A percentile compares a stretch with the other conserved stretches of the same genome.
These are phyloP conservation scores for Acrocera orbiculus DNA, from an alignment of 2,888 invertebrate genomes.

Conservation along the genomic window DNA sequence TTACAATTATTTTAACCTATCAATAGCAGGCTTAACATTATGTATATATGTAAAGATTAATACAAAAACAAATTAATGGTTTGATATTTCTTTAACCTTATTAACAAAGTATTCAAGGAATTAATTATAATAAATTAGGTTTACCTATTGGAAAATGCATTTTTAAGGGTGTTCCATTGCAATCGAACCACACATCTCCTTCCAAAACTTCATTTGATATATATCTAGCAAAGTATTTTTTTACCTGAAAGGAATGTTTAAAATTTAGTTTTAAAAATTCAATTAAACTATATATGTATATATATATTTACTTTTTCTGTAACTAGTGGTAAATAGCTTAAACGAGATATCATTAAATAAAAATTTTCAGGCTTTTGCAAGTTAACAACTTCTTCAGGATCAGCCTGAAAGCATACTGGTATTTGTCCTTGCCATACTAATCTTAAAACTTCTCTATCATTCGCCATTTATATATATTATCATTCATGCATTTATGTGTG, in stretches of 20 bases:
- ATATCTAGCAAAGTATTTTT: slow-evolving; percentile 71
- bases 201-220: slow-evolving; percentile 66
- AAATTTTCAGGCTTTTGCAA: slow-evolving; percentile 82
- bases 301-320: slow-evolving; percentile 62
- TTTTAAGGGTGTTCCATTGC: slow-evolving; percentile 76
- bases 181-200: slow-evolving; percentile 88
- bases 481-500: no score
- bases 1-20: no score
- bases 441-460: slow-evolving; percentile 84
- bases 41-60: no score
- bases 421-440: slow-evolving; percentile 94
- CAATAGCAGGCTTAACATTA: no score
- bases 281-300: not conserved
- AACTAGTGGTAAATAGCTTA: slow-evolving; percentile 87
- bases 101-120: no score
- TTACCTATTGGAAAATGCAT: slow-evolving; percentile 63
- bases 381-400: slow-evolving; percentile 74
- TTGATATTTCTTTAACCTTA: no score
- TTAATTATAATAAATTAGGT: no score
- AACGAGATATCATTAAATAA: slow-evolving; percentile 81
- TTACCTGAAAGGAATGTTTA: slow-evolving; percentile 40
- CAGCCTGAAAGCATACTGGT: slow-evolving; percentile 80
- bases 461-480: slow-evolving; percentile 47
- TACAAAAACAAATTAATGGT: no score
- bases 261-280: not conserved